Evolutionary conservation across 2,113 vertebrate species (phyloP).

Genomic region (Lophochroa leadbeateri): DNA sequence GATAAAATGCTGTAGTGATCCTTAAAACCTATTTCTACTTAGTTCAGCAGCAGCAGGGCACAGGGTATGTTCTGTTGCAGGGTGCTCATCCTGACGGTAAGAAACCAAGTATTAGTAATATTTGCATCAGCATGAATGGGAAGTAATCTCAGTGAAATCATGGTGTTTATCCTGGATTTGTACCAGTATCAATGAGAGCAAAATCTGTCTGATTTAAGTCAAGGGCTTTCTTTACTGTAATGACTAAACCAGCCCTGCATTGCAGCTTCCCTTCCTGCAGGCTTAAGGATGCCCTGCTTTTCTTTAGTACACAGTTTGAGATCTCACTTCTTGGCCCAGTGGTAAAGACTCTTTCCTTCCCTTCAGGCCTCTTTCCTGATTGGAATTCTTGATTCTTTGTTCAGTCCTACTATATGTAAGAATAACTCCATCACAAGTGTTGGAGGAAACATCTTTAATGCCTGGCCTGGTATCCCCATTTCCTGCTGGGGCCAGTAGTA

Average conservation of each 20-base stretch:
- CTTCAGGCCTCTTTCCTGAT: background rate
- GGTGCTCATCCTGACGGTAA: background rate
- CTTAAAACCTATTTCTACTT: background rate
- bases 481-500: background rate
- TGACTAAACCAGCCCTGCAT: background rate
- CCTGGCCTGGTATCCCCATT: background rate
- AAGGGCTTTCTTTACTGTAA: background rate
- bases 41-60: background rate
- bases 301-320: background rate
- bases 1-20: background rate
- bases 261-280: background rate
- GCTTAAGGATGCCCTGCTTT: background rate
- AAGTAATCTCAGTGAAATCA: background rate
- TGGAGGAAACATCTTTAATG: background rate
- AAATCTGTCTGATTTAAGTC: background rate
- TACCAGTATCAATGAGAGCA: background rate
- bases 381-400: background rate
- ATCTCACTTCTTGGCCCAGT: background rate
- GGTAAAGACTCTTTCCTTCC: background rate
- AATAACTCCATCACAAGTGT: background rate
- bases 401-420: background rate
- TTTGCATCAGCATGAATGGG: background rate
- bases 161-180: background rate
- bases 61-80: background rate
- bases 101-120: background rate